These are phyloP conservation scores for Zoanthus sociatus DNA, from an alignment of 92 coral and sea anemone species.

Conservation along the genomic window DNA sequence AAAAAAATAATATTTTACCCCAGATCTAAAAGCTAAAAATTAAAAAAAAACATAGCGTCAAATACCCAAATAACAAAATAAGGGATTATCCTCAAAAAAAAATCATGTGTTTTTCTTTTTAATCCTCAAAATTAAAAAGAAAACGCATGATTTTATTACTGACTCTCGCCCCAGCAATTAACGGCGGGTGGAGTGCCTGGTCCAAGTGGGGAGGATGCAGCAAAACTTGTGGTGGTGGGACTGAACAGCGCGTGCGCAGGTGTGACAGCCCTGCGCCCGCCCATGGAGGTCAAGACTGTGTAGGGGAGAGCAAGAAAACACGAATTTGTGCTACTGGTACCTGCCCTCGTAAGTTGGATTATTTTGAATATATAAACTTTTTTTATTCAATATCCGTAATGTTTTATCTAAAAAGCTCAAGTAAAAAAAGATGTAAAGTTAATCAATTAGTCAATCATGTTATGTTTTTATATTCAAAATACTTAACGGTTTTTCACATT, in stretches of 20 bases:
- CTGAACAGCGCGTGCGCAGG: constrained; percentile 17
- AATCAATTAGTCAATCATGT: too few species aligned
- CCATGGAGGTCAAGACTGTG: constrained; percentile 14
- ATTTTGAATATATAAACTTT: not conserved
- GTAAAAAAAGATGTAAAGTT: too few species aligned
- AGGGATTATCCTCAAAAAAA: too few species aligned
- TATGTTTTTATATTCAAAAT: too few species aligned
- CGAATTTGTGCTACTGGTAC: constrained; percentile 1
- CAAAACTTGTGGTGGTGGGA: constrained; percentile 25
- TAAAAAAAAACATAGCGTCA: too few species aligned
- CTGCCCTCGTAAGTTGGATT: not conserved
- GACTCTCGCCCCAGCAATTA: not conserved
- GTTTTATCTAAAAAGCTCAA: too few species aligned
- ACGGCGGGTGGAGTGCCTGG: constrained; percentile 17
- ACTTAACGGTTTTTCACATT: too few species aligned
- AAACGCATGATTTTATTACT: not conserved
- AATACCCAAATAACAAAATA: too few species aligned
- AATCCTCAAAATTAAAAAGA: not conserved
- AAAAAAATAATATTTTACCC: too few species aligned
- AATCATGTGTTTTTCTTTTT: too few species aligned
- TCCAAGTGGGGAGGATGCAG: constrained; percentile 6
- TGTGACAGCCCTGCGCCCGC: constrained; percentile 30
- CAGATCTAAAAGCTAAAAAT: too few species aligned
- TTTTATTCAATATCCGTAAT: not conserved
- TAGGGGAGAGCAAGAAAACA: not conserved